Base-by-base conservation (phyloP, 2,888 invertebrate genomes). In the Orthosia gracilis region DNA sequence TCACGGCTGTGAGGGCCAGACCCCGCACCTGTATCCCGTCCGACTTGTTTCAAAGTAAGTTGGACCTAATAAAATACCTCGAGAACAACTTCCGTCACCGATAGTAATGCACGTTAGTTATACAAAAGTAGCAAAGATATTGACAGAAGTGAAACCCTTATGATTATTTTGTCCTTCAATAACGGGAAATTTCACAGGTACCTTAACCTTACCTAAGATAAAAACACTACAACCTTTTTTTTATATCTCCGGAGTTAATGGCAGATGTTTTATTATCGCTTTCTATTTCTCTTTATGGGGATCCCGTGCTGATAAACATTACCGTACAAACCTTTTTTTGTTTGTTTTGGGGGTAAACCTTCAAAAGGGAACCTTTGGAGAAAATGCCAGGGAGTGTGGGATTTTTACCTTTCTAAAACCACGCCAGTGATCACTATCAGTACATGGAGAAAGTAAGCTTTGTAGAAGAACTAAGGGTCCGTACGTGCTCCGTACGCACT, bases 31-130 rank as follows among this genome's bases (percentile, higher is more conserved):
- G 47, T 62, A 78, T 57, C 66, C 50, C 65, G 73, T 73, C 79
- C 54, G 73, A 73, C 58, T 67, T 52, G 63, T 67, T 75, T 59
- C 63, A 49, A 79, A 78, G 77, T 58, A 79, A 73, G 73, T 79
- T 58, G 52, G n/a, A 26, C 31, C 55, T 63, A 23, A 40, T 61
- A 55, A 45, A 21, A 63, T 62, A 64, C 57, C 26, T 54, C 4
- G 59, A 59, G 78, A 61, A 55, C 57, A 31, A 69, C 50, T 50
- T 70, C 11, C 54, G 47, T 58, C 31, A 50, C 21, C 18, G 50
- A 15, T 52, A 50, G 15, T 76, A 26, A 50, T 45, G 59, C 21
- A 54, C 18, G 26, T 13, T 40, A n/a, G 47, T 15, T 17, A 11
- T 58, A 69, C 52, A 23, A 45, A 70, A 54, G n/a, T 40, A 63